Conservation (phyloP, 2,888 invertebrate species). For the Drosophila pseudotakahashii region DNA sequence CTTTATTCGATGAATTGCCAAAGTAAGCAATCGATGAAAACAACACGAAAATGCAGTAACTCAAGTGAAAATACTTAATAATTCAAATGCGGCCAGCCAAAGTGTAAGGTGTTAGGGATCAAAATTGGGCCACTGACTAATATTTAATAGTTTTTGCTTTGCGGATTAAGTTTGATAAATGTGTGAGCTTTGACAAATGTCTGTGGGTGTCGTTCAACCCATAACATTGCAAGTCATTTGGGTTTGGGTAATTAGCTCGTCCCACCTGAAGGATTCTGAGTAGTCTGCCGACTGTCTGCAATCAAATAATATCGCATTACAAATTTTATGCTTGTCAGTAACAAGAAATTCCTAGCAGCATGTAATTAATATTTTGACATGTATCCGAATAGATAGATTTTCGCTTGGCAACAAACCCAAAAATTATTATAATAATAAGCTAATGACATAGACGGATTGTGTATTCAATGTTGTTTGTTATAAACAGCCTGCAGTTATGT, state of each 20-base stretch:
- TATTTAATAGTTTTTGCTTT: conserved; percentile 32
- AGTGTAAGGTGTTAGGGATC: conserved; percentile 6
- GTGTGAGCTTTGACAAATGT: conserved; percentile 47
- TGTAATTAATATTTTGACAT: conserved; percentile 65
- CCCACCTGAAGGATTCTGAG: conserved; percentile 1
- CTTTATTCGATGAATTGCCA: conserved; percentile 34
- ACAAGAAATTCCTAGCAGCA: conserved; percentile 45
- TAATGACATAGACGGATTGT: conserved; percentile 56
- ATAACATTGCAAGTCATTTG: neutral
- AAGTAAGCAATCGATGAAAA: conserved; percentile 14
- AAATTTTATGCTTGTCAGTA: conserved; percentile 41
- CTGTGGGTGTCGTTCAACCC: neutral
- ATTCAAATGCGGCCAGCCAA: conserved; percentile 23
- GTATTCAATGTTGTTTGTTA: conserved; percentile 64
- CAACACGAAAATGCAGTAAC: conserved; percentile 1
- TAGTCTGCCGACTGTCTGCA: conserved; percentile 43
- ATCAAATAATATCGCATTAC: conserved; percentile 58
- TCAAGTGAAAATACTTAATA: conserved; percentile 34
- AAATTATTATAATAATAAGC: conserved; percentile 28
- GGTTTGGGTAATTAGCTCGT: conserved; percentile 25
- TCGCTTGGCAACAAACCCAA: conserved; percentile 20
- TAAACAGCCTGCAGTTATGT: conserved; percentile 45
- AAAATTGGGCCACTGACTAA: conserved; percentile 41
- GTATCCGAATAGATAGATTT: conserved; percentile 1
- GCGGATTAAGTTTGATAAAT: conserved; percentile 28